A percentile compares a stretch with the other conserved stretches of the same genome.
phyloP scores from a whole-genome alignment of 2,888 invertebrate genomes.

The Boloria selene region DNA sequence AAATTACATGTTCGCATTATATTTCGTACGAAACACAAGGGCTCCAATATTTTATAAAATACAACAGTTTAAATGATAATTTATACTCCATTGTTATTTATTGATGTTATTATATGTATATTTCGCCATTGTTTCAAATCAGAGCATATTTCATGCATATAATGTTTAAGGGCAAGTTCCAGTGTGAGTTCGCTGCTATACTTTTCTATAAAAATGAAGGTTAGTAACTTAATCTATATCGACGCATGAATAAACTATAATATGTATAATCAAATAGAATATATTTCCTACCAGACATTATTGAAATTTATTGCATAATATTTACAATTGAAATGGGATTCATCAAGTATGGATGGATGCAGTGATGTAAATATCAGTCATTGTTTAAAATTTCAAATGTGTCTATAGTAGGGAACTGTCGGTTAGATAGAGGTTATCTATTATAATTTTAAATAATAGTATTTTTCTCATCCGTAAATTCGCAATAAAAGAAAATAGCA shows the following conservation, averaged over 20 bases:
- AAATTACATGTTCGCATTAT: constrained; percentile 58
- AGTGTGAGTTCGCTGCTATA: constrained; percentile 47
- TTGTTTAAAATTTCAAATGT: constrained; percentile 53
- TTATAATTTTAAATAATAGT: too few relatives aligned
- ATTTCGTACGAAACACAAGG: constrained; percentile 67
- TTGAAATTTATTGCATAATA: constrained; percentile 56
- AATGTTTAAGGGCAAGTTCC: constrained; percentile 67
- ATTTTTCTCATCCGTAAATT: too few relatives aligned
- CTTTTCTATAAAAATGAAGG: constrained; percentile 5
- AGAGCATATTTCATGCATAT: constrained; percentile 83
- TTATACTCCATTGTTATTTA: constrained; percentile 83
- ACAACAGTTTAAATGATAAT: constrained; percentile 82
- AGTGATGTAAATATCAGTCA: constrained; percentile 47
- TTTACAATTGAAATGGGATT: constrained; percentile 56
- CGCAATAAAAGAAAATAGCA: too few relatives aligned
- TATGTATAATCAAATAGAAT: constrained; percentile 30
- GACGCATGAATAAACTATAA: constrained; percentile 29
- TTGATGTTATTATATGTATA: constrained; percentile 83
- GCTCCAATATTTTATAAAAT: constrained; percentile 81
- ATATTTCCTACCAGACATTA: constrained; percentile 46
- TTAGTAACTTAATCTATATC: constrained; percentile 22
- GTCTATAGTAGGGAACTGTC: constrained; percentile 18
- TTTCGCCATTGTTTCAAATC: constrained; percentile 83
- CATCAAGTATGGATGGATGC: constrained; percentile 51
- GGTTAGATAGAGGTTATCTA: too few relatives aligned